These are phyloP conservation scores for Periophthalmus magnuspinnatus DNA, from an alignment of 2,797 vertebrate genomes.

Conservation along the genomic window DNA sequence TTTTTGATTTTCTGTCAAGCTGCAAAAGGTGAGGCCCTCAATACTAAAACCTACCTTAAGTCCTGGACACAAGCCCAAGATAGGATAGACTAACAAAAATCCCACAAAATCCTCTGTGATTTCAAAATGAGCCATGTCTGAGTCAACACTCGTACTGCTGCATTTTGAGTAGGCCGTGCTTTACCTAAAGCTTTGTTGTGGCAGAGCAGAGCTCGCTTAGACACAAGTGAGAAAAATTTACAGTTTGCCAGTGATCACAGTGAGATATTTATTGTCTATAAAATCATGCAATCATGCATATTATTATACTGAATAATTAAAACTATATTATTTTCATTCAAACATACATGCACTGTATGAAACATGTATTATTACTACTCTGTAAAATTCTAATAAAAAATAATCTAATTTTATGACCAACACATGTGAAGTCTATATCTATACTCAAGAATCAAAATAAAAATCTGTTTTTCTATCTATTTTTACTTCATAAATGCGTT, in stretches of 20 bases:
- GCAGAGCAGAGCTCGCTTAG: slow-evolving; percentile 24
- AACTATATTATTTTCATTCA: not conserved
- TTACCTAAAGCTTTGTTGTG: slow-evolving; percentile 30
- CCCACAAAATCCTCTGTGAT: not conserved
- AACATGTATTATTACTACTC: too few species aligned
- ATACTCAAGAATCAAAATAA: not conserved
- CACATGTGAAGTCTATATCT: not conserved
- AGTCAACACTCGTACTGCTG: slow-evolving; percentile 27
- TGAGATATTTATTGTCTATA: slow-evolving; percentile 1
- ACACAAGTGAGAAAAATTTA: slow-evolving; percentile 12
- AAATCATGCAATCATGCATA: not conserved
- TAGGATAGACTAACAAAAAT: slow-evolving; percentile 5
- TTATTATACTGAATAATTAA: not conserved
- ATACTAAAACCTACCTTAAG: slow-evolving; percentile 18
- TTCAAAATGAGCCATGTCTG: slow-evolving; percentile 7
- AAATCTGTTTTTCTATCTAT: too few species aligned
- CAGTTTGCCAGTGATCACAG: slow-evolving; percentile 17
- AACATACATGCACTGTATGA: not conserved
- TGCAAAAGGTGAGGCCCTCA: slow-evolving; percentile 5
- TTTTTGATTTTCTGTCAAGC: slow-evolving; percentile 8
- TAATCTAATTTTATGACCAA: not conserved
- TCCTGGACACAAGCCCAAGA: slow-evolving; percentile 15
- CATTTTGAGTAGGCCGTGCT: slow-evolving; percentile 29
- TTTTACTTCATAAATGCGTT: not conserved
- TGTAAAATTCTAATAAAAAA: too few species aligned